These are phyloP conservation scores for Hypothenemus hampei DNA, from an alignment of 1,140 invertebrate species.

Conservation along the genomic window DNA sequence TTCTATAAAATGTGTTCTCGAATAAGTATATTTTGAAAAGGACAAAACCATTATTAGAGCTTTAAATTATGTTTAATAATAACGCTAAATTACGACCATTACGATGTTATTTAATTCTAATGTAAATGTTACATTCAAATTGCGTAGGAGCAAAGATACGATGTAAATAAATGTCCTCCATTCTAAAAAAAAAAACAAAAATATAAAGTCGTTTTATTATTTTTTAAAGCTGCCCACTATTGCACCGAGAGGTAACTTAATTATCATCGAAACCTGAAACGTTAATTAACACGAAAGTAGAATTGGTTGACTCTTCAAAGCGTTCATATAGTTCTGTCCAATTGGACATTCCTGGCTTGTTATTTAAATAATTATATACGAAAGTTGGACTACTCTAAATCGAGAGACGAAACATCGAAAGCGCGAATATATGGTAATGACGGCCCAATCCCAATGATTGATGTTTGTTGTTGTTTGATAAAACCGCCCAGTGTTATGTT, in stretches of 20 bases:
- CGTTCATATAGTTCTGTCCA: no score
- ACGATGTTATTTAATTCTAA: constrained; percentile 40
- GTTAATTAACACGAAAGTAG: no score
- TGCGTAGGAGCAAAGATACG: constrained; percentile 39
- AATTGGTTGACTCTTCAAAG: no score
- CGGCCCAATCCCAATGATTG: constrained; percentile 33
- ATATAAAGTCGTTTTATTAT: background rate
- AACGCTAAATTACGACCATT: no score
- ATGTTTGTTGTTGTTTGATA: constrained; percentile 32
- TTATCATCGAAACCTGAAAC: no score
- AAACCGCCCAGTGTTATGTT: constrained; percentile 32
- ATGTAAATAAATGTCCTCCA: constrained; percentile 45
- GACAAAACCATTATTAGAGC: constrained; percentile 35
- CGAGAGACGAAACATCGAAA: constrained; percentile 9
- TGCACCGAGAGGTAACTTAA: no score
- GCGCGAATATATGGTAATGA: constrained; percentile 31
- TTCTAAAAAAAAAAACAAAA: constrained; percentile 26
- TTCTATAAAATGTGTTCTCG: no score
- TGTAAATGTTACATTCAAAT: constrained; percentile 39
- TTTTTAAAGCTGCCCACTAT: background rate
- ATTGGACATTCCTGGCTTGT: no score
- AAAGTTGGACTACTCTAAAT: constrained; percentile 5
- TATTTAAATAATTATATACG: constrained; percentile 27
- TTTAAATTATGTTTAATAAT: constrained; percentile 26
- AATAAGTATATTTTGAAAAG: no score